These are phyloP conservation scores for Xerus inauris DNA, from an alignment of 2,113 vertebrate genomes.

Conservation along the genomic window DNA sequence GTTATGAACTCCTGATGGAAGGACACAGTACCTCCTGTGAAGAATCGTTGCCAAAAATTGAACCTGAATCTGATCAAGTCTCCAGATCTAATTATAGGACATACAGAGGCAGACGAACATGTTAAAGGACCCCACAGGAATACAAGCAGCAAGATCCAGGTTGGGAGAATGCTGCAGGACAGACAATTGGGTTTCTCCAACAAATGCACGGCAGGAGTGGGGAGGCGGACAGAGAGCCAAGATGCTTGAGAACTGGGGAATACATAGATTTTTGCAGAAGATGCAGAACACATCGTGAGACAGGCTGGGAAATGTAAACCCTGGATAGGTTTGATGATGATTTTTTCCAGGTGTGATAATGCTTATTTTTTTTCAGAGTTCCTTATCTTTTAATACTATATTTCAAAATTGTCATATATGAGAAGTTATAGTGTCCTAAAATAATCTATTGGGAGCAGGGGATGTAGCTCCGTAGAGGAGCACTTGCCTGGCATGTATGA, in stretches of 20 bases:
- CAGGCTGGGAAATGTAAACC: not conserved
- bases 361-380: not conserved
- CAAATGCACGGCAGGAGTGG: not conserved
- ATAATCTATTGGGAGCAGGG: not conserved
- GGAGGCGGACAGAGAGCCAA: no score
- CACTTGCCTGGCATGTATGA: not conserved
- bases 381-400: constrained; percentile 28
- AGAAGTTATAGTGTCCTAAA: not conserved
- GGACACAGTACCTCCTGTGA: not conserved
- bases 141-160: not conserved
- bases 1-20: not conserved
- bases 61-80: constrained; percentile 3
- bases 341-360: not conserved
- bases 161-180: not conserved
- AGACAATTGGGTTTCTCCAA: not conserved
- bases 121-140: not conserved
- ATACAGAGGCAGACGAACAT: not conserved
- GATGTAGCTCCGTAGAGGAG: not conserved
- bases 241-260: no score
- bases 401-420: not conserved
- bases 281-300: not conserved
- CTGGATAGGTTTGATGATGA: not conserved
- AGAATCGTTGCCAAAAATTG: not conserved
- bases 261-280: not conserved
- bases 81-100: constrained; percentile 29